Conservation (phyloP, 92 coral and sea anemone species). For the Actinostola sp. region DNA sequence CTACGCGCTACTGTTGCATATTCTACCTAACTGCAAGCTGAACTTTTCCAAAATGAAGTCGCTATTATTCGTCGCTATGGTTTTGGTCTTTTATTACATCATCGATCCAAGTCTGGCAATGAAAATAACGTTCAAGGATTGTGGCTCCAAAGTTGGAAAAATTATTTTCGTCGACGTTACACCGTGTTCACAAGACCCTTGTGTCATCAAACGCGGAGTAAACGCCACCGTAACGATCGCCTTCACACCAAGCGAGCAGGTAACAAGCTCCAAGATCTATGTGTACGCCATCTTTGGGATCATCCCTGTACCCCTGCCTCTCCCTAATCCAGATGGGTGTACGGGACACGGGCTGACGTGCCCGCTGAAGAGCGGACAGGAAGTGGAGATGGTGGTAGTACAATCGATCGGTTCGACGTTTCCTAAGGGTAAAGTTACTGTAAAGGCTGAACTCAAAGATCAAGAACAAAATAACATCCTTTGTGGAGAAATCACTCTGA, state of each 20-base stretch:
- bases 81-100: neutral
- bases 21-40: no score
- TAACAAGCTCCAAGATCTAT: slow-evolving; percentile 58
- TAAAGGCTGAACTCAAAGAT: slow-evolving; percentile 69
- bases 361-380: slow-evolving; percentile 60
- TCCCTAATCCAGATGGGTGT: slow-evolving; percentile 67
- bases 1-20: no score
- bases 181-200: slow-evolving; percentile 71
- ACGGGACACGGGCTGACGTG: slow-evolving; percentile 58
- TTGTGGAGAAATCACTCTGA: slow-evolving; percentile 52
- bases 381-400: slow-evolving; percentile 36
- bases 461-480: slow-evolving; percentile 45
- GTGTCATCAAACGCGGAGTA: slow-evolving; percentile 65
- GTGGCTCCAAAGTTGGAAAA: slow-evolving; percentile 47
- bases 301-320: slow-evolving; percentile 58
- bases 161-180: slow-evolving; percentile 48
- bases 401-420: slow-evolving; percentile 34
- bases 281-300: slow-evolving; percentile 55
- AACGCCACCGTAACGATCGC: slow-evolving; percentile 54
- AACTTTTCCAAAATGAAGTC: neutral
- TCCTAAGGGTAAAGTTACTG: slow-evolving; percentile 51
- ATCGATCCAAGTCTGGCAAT: neutral
- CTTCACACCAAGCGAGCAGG: slow-evolving; percentile 63
- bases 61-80: neutral
- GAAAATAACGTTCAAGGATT: slow-evolving; percentile 31